Base-by-base conservation (phyloP, 2,797 vertebrate genomes). In the Sciaenops ocellatus region DNA sequence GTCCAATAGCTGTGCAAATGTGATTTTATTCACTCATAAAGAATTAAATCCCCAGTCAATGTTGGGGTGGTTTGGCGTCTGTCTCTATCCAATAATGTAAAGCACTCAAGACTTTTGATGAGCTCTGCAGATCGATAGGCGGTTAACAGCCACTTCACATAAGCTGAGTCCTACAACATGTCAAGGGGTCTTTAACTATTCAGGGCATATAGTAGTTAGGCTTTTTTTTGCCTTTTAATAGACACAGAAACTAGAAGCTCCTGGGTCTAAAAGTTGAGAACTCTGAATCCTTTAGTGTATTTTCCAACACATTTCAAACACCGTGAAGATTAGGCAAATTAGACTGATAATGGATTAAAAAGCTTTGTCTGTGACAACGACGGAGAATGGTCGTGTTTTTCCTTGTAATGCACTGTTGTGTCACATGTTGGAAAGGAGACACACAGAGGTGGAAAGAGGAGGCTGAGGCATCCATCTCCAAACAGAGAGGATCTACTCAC, bases 111-210 rank as follows among this genome's bases (percentile, higher is more conserved):
- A 84, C 85, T 82, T 90, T 87, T 92, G 91, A 93, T 93, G 90
- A 94, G 87, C 89, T 90, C 62, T 87, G 83, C 75, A 69, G 78
- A 93, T 94, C 83, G 76, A 91, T 93, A 47, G 61, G 78, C 88
- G 82, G 92, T 92, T 93, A 94, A 93, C 88, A 85, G 87, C 81
- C 88, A 79, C 77, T 87, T 88, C 90, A 85, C 69, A 79, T 83
- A 76, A 82, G 74, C 79, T 86, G 79, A 87, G 73, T 87, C 75
- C 70, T 71, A 70, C 68, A 85, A 66, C 85, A 80, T 79, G 74
- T 87, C 80, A 78, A 16, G n/a, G 61, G 63, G 69, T 85, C 78
- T 82, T 89, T 85, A 65, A 68, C 79, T 76, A 51, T 68, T 82
- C 47, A 55, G 62, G 61, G 56, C 48, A 9, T 47, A 62, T 15